Conservation (phyloP, 2,888 invertebrate species). For the Pseudeuparius sepicola region DNA sequence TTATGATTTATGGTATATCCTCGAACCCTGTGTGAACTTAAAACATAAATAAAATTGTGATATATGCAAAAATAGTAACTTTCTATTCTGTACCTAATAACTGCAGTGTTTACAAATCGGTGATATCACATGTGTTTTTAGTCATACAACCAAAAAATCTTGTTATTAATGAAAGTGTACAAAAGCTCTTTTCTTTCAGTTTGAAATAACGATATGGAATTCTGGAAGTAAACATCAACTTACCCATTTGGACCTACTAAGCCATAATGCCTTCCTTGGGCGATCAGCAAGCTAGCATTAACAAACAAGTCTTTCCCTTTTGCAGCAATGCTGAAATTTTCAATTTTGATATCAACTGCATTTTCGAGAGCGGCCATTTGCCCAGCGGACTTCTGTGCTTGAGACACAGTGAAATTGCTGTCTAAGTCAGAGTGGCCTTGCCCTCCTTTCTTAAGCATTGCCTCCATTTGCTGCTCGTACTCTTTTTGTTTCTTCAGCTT, state of each 20-base stretch:
- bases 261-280: slow-evolving; percentile 90
- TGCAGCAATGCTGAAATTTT: slow-evolving; percentile 95
- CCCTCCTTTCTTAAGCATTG: slow-evolving; percentile 72
- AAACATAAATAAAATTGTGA: too few species aligned
- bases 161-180: too few species aligned
- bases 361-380: slow-evolving; percentile 77
- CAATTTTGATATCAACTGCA: slow-evolving; percentile 96
- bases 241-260: slow-evolving; percentile 96
- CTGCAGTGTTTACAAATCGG: too few species aligned
- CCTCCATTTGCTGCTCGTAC: slow-evolving; percentile 78
- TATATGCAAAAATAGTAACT: too few species aligned
- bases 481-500: slow-evolving; percentile 82
- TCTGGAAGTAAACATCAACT: too few species aligned
- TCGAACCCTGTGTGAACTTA: too few species aligned
- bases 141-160: too few species aligned
- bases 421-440: slow-evolving; percentile 83
- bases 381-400: slow-evolving; percentile 62
- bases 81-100: too few species aligned
- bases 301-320: slow-evolving; percentile 96
- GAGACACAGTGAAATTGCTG: slow-evolving; percentile 92
- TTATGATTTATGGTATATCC: too few species aligned
- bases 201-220: too few species aligned
- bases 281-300: slow-evolving; percentile 89
- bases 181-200: too few species aligned
- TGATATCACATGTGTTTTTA: too few species aligned